Base-by-base conservation (phyloP, 2,888 invertebrate species). In the Drosophila macrothrix region DNA sequence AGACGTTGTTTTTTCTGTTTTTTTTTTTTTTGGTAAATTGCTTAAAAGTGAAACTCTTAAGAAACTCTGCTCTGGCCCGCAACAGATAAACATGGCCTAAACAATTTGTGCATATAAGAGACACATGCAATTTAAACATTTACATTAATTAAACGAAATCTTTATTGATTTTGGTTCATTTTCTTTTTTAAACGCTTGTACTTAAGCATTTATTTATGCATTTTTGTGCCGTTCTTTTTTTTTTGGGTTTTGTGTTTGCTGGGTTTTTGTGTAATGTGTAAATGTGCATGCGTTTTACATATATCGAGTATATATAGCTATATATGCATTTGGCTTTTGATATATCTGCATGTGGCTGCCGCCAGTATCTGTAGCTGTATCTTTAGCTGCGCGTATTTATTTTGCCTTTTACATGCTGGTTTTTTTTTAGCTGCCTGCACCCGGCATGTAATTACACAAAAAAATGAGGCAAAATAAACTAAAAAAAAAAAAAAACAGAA, bases 381-480 rank as follows among this genome's bases (percentile, higher is more conserved):
- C 73, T 88, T 83, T 84, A 82, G 75, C 88, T 83, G 86, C 82
- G 88, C 82, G 86, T 85, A 85, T 85, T 84, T 83, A 83, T 78
- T 83, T 78, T 80, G 80, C 72, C 71, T 66, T 84, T 82, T 84
- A 82, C 86, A 76, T 73, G 55, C 41, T 61, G 61, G 10, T 50
- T 55, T 67, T 64, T 64, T 56, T 56, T 61, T 64, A 60, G 66
- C 70, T 78, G 67, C 58, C 68, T 70, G 50, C 67, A 59, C 60
- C 56, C 68, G 82, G 76, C 82, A 76, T 86, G 86, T 88, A 88
- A 85, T 85, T 85, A 83, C 82, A 80, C 61, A 74, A 9, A 70
- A 76, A 64, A 64, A 53, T 59, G 49, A 58, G 56, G 22, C 56
- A 67, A 60, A 31, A 68, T 46, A 58, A 50, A 28, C 39, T 33